Base-by-base conservation (phyloP, 37 sponge, comb jelly and placozoan genomes). In the Agelas oroides region DNA sequence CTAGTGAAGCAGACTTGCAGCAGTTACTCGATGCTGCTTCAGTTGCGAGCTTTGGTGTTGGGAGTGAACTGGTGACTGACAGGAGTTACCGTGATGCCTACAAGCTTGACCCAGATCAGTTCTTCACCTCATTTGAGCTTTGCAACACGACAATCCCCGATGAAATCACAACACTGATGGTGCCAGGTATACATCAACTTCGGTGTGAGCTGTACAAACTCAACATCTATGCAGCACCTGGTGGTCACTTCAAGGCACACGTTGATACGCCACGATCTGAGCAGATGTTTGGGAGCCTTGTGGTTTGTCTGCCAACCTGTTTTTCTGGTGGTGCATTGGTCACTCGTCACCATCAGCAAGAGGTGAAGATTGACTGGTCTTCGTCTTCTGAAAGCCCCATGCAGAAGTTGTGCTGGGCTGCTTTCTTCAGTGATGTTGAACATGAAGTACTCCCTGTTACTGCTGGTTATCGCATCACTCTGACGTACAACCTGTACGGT, bases 241-340 rank as follows among this genome's bases (percentile, higher is more conserved):
- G 80, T 36, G 68, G 80, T 27, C 27, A 16, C 33, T 79, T 79
- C 36, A 79, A 79, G 68, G 23, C 67, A 11, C 80, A 79, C 56
- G 66, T 79, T 3, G 80, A 79, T 35, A 79, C 80, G 8, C 80
- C 80, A 6, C 30, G 82, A 5, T 74, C 85, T 32, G 69, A 18
- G 34, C 19, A 31, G 6, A 83, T 83, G 83, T 83, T 83, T 83
- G 83, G 83, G 19, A 83, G 83, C 58, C 63, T 83, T 23, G 83
- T 83, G 5, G 62, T 83, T 32, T 83, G 83, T 56, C 64, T 83
- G 21, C 83, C 83, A 34, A 56, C 74, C 27, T 65, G 31, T 12
- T 80, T 80, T 34, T 58, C 69, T 69, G 81, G 81, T 32, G 81
- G 81, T 46, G 54, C n/a, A 25, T 58, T 80, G 0, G 81, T 80